Evolutionary conservation across 92 coral and sea anemone genomes (phyloP).

Genomic region (Paragorgia papillata): DNA sequence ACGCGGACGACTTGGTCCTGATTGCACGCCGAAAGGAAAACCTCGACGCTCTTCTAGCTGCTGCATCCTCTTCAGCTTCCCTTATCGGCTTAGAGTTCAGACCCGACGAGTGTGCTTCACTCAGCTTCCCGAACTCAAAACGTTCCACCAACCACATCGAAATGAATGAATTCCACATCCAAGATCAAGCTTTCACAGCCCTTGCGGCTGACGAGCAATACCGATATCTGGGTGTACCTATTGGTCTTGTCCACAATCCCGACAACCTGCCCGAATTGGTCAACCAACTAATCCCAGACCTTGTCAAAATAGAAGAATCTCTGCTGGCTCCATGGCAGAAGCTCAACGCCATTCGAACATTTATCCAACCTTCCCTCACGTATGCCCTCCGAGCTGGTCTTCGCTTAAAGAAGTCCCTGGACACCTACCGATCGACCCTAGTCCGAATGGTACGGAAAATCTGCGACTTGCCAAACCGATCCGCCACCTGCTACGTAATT

Average conservation of each 20-base stretch:
- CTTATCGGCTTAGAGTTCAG: too few relatives aligned
- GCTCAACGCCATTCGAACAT: neutral
- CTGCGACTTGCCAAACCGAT: constrained; percentile 26
- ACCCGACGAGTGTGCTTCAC: too few relatives aligned
- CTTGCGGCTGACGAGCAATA: constrained; percentile 28
- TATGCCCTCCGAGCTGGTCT: neutral
- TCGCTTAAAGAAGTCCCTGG: neutral
- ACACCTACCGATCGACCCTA: constrained; percentile 3
- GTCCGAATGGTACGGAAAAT: constrained; percentile 12
- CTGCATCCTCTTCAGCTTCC: too few relatives aligned
- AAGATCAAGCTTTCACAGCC: neutral
- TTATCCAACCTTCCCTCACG: too few relatives aligned
- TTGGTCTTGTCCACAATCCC: too few relatives aligned
- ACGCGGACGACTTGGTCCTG: too few relatives aligned
- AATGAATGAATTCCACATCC: constrained; percentile 1
- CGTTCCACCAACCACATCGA: neutral
- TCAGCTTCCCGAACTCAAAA: constrained; percentile 31
- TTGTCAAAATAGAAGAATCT: neutral
- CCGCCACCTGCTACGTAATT: constrained; percentile 7
- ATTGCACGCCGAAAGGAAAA: too few relatives aligned
- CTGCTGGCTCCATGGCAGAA: neutral
- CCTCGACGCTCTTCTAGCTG: too few relatives aligned
- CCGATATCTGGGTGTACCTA: constrained; percentile 36
- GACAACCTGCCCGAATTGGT: neutral
- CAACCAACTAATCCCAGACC: constrained; percentile 2